A percentile compares a stretch with the other conserved stretches of the same genome.
These are phyloP conservation scores for Glomeris maerens DNA, from an alignment of 1,140 invertebrate genomes.

Conservation along the genomic window DNA sequence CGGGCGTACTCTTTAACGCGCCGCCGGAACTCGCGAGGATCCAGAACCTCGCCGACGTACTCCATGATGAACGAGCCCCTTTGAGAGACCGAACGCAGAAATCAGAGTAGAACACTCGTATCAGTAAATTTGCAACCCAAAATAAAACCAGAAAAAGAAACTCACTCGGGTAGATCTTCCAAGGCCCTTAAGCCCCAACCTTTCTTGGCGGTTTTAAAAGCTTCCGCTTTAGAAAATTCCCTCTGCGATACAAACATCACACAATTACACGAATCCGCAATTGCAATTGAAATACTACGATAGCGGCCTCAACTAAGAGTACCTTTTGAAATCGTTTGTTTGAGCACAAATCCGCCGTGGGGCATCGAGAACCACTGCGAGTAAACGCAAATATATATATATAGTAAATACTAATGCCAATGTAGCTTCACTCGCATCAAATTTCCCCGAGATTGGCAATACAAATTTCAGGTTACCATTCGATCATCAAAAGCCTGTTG, in stretches of 20 bases:
- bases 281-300: conserved; percentile 10
- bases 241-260: conserved; percentile 27
- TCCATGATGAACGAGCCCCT: conserved; percentile 93
- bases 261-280: not conserved
- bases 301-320: conserved; percentile 8
- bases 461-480: conserved; percentile 52
- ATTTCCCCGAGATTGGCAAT: no score
- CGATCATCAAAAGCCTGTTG: conserved; percentile 92
- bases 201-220: conserved; percentile 85
- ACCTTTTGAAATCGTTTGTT: conserved; percentile 84
- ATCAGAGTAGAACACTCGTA: no score
- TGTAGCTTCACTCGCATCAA: not conserved
- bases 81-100: conserved; percentile 27
- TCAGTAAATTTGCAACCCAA: not conserved
- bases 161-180: conserved; percentile 55
- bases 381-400: conserved; percentile 20
- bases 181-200: conserved; percentile 79
- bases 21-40: conserved; percentile 73
- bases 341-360: conserved; percentile 70
- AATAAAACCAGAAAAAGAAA: conserved; percentile 19
- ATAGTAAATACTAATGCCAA: not conserved
- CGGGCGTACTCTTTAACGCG: conserved; percentile 79
- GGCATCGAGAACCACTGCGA: conserved; percentile 72
- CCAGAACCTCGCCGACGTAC: conserved; percentile 93
- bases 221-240: conserved; percentile 65